A percentile compares a stretch with the other conserved stretches of the same genome.
phyloP scores from a whole-genome alignment of 1,140 invertebrate species.

The Colletes gigas region DNA sequence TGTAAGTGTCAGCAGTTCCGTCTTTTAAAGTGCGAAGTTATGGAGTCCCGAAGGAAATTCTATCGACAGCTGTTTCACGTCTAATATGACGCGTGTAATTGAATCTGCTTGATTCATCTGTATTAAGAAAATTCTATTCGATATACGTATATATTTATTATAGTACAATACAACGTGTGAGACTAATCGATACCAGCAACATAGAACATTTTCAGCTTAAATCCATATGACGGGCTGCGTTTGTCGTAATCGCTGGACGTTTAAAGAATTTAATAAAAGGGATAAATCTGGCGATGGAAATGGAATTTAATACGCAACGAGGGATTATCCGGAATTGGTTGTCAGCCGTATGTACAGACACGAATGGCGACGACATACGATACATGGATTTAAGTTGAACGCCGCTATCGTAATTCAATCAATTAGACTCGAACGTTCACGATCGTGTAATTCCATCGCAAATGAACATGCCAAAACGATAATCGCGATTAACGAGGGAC shows the following conservation, averaged over 20 bases:
- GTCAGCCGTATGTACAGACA: too few relatives aligned
- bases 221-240: too few relatives aligned
- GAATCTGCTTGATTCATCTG: not conserved
- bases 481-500: slow-evolving; percentile 2
- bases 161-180: too few relatives aligned
- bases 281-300: too few relatives aligned
- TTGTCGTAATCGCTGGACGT: too few relatives aligned
- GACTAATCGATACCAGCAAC: too few relatives aligned
- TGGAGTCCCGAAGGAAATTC: slow-evolving; percentile 7
- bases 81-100: too few relatives aligned
- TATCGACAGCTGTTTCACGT: slow-evolving; percentile 4
- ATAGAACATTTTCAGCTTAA: too few relatives aligned
- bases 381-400: not conserved
- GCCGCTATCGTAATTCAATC: not conserved
- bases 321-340: not conserved
- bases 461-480: not conserved
- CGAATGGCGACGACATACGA: not conserved
- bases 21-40: slow-evolving; percentile 42
- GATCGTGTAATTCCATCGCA: not conserved
- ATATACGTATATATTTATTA: too few relatives aligned
- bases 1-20: slow-evolving; percentile 18
- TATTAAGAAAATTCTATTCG: not conserved
- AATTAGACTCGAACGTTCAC: not conserved
- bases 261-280: too few relatives aligned
- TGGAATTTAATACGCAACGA: not conserved